Base-by-base conservation (phyloP, 1,140 invertebrate genomes). In the Eriosoma lanigerum region DNA sequence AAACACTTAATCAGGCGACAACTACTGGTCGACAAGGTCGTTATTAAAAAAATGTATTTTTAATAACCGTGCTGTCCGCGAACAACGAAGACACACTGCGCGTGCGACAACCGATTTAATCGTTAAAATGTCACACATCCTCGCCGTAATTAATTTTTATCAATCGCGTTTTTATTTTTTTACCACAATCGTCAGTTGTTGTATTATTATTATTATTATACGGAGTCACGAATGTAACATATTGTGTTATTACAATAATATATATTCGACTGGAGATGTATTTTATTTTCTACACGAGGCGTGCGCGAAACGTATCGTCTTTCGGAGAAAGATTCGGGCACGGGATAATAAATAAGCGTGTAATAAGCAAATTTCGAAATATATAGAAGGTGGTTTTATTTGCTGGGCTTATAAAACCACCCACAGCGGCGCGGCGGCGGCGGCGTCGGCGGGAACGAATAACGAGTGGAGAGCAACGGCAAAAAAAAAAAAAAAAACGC, bases 1-100 rank as follows among this genome's bases (percentile, higher is more conserved):
- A 62, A 78, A 78, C 54, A 48, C 75, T 60, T 78, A 78, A 78
- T 78, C 75, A 52, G 75, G 32, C 32, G 75, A 62, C 75, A 62
- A 78, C 54, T 78, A 78, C 75, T n/a, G 17, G 17, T 38, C 54
- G 73, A 29, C 75, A 60, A 78, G 75, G 75, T 78, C 75, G 21
- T 78, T 78, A 60, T 44, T 78, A 60, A 78, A 78, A 38, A 38
- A 62, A 78, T 26, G 29, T 44, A 62, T 78, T 24, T 58, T 78
- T 62, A 78, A 78, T 78, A 62, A 78, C 75, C 21, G 38, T 52
- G 26, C 32, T 19, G 24, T 68, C 38, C 26, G 68, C 32, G 17
- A 46, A 70, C 66, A 44, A 70, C 21, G 46, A 70, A 50, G 68
- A 52, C 46, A 52, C 68, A 46, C 46, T 19, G 68, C 48, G 19